phyloP scores from a whole-genome alignment of 37 sponge, comb jelly and placozoan species.

The Ianthella basta region DNA sequence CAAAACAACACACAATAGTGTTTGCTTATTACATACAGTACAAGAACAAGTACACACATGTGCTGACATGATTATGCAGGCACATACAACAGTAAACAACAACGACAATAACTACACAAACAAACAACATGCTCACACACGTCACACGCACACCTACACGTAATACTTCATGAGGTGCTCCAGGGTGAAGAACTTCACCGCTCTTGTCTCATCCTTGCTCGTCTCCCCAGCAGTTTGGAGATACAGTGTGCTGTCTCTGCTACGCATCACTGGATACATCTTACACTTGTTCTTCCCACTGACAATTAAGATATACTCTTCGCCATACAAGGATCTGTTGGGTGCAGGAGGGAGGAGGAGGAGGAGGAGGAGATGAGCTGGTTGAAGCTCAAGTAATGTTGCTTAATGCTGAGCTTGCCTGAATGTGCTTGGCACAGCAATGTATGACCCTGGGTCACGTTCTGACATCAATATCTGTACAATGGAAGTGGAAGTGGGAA shows the following conservation, averaged over 20 bases:
- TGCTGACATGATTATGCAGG: background rate
- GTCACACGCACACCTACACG: background rate
- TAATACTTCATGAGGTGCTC: background rate
- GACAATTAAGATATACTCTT: constrained; percentile 20
- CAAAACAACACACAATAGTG: too few relatives aligned
- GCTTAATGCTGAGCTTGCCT: too few relatives aligned
- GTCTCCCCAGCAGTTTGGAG: too few relatives aligned
- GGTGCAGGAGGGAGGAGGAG: background rate
- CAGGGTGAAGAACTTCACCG: constrained; percentile 10
- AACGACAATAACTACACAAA: background rate
- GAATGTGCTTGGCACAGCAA: too few relatives aligned
- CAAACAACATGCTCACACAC: constrained; percentile 5
- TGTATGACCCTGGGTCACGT: too few relatives aligned
- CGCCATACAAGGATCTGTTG: constrained; percentile 21
- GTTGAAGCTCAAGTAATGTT: too few relatives aligned
- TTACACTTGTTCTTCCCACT: background rate
- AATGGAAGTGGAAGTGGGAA: background rate
- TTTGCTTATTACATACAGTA: too few relatives aligned
- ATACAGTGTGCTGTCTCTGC: constrained; percentile 10
- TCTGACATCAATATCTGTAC: background rate
- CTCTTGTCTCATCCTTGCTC: too few relatives aligned
- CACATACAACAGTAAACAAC: background rate
- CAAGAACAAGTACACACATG: background rate
- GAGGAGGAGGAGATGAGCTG: background rate
- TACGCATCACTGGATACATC: background rate